phyloP scores from a whole-genome alignment of 2,113 vertebrate species.

The Reinhardtius hippoglossoides region DNA sequence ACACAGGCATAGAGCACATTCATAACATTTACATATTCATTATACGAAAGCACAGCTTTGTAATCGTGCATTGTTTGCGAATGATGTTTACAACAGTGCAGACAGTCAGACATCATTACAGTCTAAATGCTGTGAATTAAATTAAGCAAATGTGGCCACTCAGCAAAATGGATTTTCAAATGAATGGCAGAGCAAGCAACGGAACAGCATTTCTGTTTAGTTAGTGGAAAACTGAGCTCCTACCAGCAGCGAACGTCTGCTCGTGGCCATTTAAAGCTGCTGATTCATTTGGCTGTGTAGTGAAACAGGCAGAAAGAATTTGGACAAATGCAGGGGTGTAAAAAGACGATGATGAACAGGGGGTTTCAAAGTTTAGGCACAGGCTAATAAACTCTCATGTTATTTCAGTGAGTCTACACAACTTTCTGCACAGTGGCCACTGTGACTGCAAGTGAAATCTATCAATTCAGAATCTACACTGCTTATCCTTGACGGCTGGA shows the following conservation, averaged over 20 bases:
- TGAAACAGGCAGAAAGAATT: background rate
- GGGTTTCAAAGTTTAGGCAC: background rate
- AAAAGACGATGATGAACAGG: background rate
- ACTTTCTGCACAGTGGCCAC: background rate
- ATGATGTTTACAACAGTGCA: constrained; percentile 55
- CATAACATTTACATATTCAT: constrained; percentile 62
- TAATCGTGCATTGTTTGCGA: constrained; percentile 67
- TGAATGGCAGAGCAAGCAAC: constrained; percentile 16
- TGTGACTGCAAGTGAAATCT: background rate
- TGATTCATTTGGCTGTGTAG: constrained; percentile 13
- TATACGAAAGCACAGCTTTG: constrained; percentile 51
- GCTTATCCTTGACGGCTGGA: background rate
- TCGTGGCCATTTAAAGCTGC: background rate
- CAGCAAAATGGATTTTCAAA: constrained; percentile 61
- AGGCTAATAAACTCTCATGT: background rate
- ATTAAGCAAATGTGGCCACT: constrained; percentile 60
- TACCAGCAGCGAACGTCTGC: background rate
- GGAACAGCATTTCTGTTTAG: constrained; percentile 28
- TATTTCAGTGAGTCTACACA: background rate
- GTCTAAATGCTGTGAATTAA: constrained; percentile 67
- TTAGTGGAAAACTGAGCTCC: constrained; percentile 35
- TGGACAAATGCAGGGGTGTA: background rate
- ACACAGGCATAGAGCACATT: constrained; percentile 7
- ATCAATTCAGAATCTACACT: background rate
- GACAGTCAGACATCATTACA: constrained; percentile 67